Percentiles rank a stretch among this genome's conserved stretches.
phyloP scores from a whole-genome alignment of 2,797 vertebrate genomes.

The Artibeus jamaicensis region DNA sequence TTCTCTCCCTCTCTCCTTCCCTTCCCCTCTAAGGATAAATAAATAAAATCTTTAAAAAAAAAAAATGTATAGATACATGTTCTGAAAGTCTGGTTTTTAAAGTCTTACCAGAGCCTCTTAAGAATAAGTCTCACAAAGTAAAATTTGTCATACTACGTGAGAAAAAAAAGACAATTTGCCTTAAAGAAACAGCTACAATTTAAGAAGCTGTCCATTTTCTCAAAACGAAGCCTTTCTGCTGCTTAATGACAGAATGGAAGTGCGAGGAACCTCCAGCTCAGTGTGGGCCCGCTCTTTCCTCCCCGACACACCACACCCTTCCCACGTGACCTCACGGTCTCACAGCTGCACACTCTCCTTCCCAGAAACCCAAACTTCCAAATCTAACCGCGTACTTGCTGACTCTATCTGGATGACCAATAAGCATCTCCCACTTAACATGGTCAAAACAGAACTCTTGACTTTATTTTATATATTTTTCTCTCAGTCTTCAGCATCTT shows the following conservation, averaged over 20 bases:
- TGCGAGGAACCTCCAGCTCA: neutral
- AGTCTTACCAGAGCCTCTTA: neutral
- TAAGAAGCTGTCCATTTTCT: neutral
- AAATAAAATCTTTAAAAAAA: no score
- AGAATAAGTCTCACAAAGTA: neutral
- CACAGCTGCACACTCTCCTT: neutral
- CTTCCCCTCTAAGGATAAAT: no score
- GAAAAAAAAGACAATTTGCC: neutral
- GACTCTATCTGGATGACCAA: neutral
- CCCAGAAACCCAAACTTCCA: neutral
- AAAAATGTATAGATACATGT: neutral
- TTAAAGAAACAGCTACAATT: slow-evolving; percentile 8
- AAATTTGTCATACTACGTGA: neutral
- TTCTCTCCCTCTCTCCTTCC: no score
- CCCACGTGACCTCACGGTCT: neutral
- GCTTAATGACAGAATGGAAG: neutral
- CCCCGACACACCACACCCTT: neutral
- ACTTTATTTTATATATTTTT: neutral
- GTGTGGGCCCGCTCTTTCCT: neutral
- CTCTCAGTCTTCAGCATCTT: neutral
- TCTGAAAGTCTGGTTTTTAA: neutral
- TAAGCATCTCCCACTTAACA: neutral
- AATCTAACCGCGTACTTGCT: neutral
- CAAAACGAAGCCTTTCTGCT: neutral
- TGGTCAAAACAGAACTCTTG: neutral